Conservation (phyloP, 2,113 vertebrate species). For the Petrocephalus zakoni region DNA sequence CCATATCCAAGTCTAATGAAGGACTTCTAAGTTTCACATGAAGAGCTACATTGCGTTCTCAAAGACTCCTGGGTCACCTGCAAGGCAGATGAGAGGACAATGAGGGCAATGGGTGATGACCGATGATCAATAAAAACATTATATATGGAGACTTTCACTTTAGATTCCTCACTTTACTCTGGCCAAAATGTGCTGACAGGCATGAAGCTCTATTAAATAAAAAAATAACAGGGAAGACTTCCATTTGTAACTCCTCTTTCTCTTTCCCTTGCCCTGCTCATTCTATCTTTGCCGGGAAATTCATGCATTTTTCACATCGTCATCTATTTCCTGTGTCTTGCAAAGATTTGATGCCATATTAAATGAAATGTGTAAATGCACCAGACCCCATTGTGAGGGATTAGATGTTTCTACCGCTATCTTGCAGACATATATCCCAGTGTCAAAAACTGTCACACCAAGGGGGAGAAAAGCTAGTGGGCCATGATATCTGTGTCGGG, state of each 20-base stretch:
- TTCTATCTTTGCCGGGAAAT: constrained; percentile 21
- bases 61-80: background rate
- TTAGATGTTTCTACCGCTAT: constrained; percentile 34
- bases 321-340: constrained; percentile 40
- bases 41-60: background rate
- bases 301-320: constrained; percentile 49
- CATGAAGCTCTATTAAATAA: constrained; percentile 42
- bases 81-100: background rate
- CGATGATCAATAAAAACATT: background rate
- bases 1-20: background rate
- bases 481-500: background rate
- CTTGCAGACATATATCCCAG: constrained; percentile 34
- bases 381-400: constrained; percentile 33
- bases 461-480: background rate
- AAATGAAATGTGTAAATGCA: constrained; percentile 39
- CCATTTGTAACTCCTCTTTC: constrained; percentile 9
- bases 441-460: constrained; percentile 33
- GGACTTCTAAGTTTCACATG: background rate
- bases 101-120: background rate
- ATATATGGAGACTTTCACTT: background rate
- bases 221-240: constrained; percentile 34
- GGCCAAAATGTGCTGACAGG: constrained; percentile 19
- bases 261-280: constrained; percentile 31
- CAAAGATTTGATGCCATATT: constrained; percentile 38
- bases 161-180: background rate